phyloP scores from a whole-genome alignment of 2,888 invertebrate species.

The Mimas tiliae region DNA sequence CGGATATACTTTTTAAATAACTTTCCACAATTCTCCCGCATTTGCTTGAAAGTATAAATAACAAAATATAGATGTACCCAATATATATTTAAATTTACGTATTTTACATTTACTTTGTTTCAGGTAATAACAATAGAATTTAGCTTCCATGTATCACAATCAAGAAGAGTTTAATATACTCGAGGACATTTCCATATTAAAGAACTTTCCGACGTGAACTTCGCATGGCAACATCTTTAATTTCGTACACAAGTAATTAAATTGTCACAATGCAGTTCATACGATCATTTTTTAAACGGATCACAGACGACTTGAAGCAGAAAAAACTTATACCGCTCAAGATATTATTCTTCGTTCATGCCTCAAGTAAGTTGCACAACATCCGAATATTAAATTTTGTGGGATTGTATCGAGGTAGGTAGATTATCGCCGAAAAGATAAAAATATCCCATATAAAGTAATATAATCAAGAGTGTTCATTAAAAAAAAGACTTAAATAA shows the following conservation, averaged over 20 bases:
- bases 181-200: conserved; percentile 63
- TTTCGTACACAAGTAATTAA: conserved; percentile 25
- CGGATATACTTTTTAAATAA: too few relatives aligned
- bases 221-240: conserved; percentile 6
- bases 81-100: not conserved
- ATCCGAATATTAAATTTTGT: not conserved
- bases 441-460: not conserved
- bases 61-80: not conserved
- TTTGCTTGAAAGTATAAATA: not conserved
- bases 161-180: conserved; percentile 50
- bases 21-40: not conserved
- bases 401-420: not conserved
- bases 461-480: too few relatives aligned
- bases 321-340: conserved; percentile 90
- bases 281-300: conserved; percentile 87
- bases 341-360: conserved; percentile 90
- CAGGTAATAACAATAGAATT: conserved; percentile 50
- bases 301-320: conserved; percentile 88
- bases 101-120: conserved; percentile 43
- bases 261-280: conserved; percentile 82
- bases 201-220: conserved; percentile 59
- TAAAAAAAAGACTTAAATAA: too few relatives aligned
- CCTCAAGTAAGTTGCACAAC: conserved; percentile 87
- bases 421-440: not conserved
- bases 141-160: conserved; percentile 73